Evolutionary conservation across 2,797 vertebrate species (phyloP).

Genomic region (Scarus forsteni): DNA sequence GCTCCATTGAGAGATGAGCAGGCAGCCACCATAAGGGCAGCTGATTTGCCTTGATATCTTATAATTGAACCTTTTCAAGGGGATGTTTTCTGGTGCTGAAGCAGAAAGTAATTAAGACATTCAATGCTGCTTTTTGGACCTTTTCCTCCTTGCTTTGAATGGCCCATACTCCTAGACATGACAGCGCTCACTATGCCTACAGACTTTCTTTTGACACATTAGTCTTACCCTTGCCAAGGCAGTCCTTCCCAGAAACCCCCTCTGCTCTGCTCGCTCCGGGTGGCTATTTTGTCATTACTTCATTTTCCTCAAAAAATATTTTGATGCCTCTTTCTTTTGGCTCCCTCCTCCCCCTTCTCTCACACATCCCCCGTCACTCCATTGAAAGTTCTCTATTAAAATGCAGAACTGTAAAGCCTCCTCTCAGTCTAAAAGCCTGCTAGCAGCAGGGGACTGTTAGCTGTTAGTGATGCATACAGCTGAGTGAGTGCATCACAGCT

Average conservation of each 20-base stretch:
- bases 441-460: constrained; percentile 82
- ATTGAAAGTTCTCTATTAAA: constrained; percentile 85
- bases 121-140: constrained; percentile 80
- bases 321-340: constrained; percentile 80
- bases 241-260: constrained; percentile 72
- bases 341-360: constrained; percentile 35
- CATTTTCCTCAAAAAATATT: constrained; percentile 83
- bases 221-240: constrained; percentile 69
- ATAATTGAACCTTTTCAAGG: constrained; percentile 80
- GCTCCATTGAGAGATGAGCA: constrained; percentile 69
- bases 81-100: constrained; percentile 70
- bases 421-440: constrained; percentile 81
- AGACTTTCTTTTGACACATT: constrained; percentile 81
- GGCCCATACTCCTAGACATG: constrained; percentile 72
- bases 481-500: constrained; percentile 83
- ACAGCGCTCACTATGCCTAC: constrained; percentile 70
- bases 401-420: constrained; percentile 83
- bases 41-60: constrained; percentile 79
- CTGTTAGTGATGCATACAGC: constrained; percentile 84
- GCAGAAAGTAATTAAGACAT: constrained; percentile 81
- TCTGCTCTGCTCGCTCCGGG: constrained; percentile 72
- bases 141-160: constrained; percentile 74
- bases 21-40: constrained; percentile 67
- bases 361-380: constrained; percentile 72
- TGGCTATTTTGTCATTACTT: constrained; percentile 84